A percentile compares a stretch with the other conserved stretches of the same genome.
Evolutionary conservation across 2,113 vertebrate genomes (phyloP).

Genomic region (Pseudorectes ferrugineus): DNA sequence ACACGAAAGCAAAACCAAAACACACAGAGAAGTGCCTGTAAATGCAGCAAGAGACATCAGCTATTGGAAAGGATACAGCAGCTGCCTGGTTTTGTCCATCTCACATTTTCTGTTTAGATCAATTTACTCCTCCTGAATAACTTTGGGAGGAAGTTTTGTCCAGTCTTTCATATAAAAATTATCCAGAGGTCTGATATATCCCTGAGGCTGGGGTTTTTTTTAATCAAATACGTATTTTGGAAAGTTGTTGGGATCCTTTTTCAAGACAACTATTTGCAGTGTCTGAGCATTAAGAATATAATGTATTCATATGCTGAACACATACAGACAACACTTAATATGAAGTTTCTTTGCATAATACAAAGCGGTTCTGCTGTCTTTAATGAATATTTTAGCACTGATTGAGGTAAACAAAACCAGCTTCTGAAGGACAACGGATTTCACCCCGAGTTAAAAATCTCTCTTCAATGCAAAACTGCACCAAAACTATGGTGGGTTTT

Average conservation of each 20-base stretch:
- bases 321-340: conserved; percentile 53
- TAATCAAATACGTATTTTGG: neutral
- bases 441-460: conserved; percentile 43
- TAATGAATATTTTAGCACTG: conserved; percentile 79
- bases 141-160: neutral
- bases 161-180: neutral
- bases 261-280: neutral
- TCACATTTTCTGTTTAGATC: neutral
- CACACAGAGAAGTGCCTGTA: neutral
- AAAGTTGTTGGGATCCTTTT: neutral
- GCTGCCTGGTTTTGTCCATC: neutral
- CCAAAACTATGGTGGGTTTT: accelerated
- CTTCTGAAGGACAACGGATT: conserved; percentile 67
- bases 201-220: neutral
- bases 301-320: conserved; percentile 55
- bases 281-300: conserved; percentile 36
- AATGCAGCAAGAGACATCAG: neutral
- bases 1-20: neutral
- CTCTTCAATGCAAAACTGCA: conserved; percentile 44
- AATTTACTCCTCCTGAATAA: neutral
- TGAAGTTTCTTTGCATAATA: conserved; percentile 68
- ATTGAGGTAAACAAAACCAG: conserved; percentile 74
- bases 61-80: neutral
- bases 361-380: conserved; percentile 59
- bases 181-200: neutral